Conservation (phyloP, 2,113 vertebrate species). For the Buteo buteo region DNA sequence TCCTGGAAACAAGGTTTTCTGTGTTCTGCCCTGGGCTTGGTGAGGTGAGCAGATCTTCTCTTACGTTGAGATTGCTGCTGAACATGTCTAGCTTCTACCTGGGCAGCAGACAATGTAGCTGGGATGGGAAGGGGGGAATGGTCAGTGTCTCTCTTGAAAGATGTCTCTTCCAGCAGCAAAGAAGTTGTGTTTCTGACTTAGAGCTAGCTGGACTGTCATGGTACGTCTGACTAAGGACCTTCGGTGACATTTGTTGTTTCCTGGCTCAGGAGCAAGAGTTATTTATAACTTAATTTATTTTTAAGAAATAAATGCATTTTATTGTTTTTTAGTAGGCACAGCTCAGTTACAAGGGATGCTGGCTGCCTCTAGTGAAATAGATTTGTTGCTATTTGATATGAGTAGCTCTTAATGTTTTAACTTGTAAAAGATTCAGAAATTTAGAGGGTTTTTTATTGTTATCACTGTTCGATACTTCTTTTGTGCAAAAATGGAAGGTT, state of each 20-base stretch:
- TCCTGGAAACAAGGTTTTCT: rapidly evolving
- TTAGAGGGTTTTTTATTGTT: not conserved
- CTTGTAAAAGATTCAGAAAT: not conserved
- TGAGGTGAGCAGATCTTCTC: not conserved
- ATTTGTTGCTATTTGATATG: not conserved
- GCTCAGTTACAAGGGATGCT: not conserved
- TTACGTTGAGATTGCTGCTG: rapidly evolving
- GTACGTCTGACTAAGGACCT: not conserved
- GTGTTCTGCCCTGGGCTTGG: not conserved
- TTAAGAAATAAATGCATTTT: not conserved
- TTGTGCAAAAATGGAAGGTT: not conserved
- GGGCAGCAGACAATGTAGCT: not conserved
- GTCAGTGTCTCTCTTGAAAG: not conserved
- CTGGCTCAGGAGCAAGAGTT: not conserved
- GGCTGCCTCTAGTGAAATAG: not conserved
- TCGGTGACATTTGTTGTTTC: not conserved
- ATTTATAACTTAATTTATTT: not conserved
- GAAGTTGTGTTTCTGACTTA: not conserved
- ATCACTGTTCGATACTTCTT: not conserved
- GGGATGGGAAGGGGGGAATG: not conserved
- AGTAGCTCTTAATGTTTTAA: not conserved
- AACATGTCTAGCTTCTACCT: not conserved
- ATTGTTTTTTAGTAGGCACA: rapidly evolving
- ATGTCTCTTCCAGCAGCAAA: not conserved
- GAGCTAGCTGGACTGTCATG: rapidly evolving